Percentiles rank a stretch among this genome's conserved stretches.
These are phyloP conservation scores for Magallana gigas DNA, from an alignment of 1,140 invertebrate genomes.

Conservation along the genomic window DNA sequence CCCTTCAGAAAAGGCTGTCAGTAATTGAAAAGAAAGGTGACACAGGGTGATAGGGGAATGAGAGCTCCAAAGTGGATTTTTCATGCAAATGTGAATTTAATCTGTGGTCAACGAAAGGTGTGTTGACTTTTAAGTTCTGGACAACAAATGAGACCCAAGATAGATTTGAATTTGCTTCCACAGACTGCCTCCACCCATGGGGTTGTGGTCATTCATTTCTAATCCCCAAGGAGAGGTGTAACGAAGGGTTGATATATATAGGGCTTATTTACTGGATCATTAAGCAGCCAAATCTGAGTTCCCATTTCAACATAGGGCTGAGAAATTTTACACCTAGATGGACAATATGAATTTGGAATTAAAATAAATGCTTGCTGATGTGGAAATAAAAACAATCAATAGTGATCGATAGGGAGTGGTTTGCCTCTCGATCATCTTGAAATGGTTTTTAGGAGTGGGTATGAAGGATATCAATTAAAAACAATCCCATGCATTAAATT, in stretches of 20 bases:
- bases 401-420: background rate
- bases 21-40: background rate
- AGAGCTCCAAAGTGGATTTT: background rate
- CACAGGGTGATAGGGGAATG: background rate
- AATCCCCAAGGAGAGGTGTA: background rate
- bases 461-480: too few species aligned
- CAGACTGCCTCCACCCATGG: background rate
- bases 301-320: background rate
- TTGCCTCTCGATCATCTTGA: too few species aligned
- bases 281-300: background rate
- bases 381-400: conserved; percentile 10
- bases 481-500: too few species aligned
- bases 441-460: too few species aligned
- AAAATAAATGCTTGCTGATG: background rate
- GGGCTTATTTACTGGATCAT: background rate
- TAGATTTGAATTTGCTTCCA: background rate
- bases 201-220: conserved; percentile 21
- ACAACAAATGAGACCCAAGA: background rate
- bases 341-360: background rate
- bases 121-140: background rate
- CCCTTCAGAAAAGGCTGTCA: background rate
- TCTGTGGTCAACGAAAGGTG: background rate
- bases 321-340: conserved; percentile 2
- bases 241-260: background rate
- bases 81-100: background rate